A percentile compares a stretch with the other conserved stretches of the same genome.
Conservation (phyloP, 2,888 invertebrate genomes). For the Achlya flavicornis region DNA sequence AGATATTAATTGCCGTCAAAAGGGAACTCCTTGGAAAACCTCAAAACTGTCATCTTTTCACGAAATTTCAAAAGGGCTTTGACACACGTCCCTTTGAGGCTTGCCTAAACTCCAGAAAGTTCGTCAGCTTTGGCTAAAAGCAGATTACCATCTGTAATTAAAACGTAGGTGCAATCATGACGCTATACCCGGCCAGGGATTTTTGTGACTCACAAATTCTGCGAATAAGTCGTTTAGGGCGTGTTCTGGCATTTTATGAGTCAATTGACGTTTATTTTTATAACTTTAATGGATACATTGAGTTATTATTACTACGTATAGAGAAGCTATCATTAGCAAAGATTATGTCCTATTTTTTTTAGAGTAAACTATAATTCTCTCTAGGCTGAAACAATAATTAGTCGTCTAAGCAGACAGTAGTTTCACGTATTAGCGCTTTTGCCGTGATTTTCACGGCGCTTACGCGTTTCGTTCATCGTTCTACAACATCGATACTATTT, state of each 20-base stretch:
- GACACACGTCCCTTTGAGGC: conserved; percentile 46
- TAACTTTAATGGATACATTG: neutral
- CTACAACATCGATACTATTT: too few relatives aligned
- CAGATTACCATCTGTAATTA: conserved; percentile 73
- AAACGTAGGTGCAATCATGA: conserved; percentile 46
- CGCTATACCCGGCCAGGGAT: conserved; percentile 27
- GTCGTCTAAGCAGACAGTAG: too few relatives aligned
- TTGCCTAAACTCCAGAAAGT: conserved; percentile 48
- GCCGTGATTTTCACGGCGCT: too few relatives aligned
- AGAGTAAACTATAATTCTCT: too few relatives aligned
- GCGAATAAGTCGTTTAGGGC: conserved; percentile 10
- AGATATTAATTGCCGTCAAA: conserved; percentile 27
- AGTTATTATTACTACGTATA: too few relatives aligned
- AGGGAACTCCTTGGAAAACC: conserved; percentile 2
- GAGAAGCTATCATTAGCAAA: too few relatives aligned
- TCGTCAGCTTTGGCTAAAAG: conserved; percentile 48
- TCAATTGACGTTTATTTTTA: neutral
- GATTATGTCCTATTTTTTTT: too few relatives aligned
- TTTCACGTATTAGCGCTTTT: too few relatives aligned
- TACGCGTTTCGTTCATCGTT: too few relatives aligned
- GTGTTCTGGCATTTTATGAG: conserved; percentile 3
- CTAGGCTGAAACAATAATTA: too few relatives aligned
- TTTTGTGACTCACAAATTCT: conserved; percentile 31
- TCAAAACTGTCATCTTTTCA: conserved; percentile 7
- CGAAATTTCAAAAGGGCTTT: conserved; percentile 7